phyloP scores from a whole-genome alignment of 2,113 vertebrate genomes.

The Pachypanchax playfairii region DNA sequence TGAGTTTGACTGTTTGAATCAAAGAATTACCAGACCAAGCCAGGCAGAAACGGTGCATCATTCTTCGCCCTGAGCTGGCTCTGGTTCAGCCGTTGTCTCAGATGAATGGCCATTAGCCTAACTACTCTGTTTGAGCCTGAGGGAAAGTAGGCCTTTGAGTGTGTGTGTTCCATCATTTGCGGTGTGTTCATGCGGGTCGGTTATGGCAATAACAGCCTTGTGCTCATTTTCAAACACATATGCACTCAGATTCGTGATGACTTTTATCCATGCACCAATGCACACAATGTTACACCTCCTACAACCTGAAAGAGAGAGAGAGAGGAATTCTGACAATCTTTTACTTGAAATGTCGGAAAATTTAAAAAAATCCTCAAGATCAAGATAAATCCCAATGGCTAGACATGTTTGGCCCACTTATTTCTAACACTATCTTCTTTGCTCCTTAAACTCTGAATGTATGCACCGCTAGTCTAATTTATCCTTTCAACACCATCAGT shows the following conservation, averaged over 20 bases:
- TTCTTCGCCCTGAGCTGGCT: slow-evolving; percentile 44
- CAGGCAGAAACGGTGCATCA: slow-evolving; percentile 47
- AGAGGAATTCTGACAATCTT: slow-evolving; percentile 49
- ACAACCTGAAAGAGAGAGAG: slow-evolving; percentile 35
- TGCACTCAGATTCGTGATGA: slow-evolving; percentile 2
- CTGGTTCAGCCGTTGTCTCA: slow-evolving; percentile 50
- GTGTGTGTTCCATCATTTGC: slow-evolving; percentile 16
- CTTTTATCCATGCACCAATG: slow-evolving; percentile 7
- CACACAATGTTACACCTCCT: not conserved
- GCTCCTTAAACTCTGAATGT: slow-evolving; percentile 32
- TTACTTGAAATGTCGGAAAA: slow-evolving; percentile 35
- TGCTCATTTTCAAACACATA: slow-evolving; percentile 32
- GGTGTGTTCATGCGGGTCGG: not conserved
- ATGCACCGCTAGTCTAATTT: slow-evolving; percentile 52
- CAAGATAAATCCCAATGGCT: slow-evolving; percentile 72
- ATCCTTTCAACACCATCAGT: slow-evolving; percentile 53
- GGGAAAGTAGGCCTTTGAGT: slow-evolving; percentile 17
- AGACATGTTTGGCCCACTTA: no score
- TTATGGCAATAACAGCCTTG: slow-evolving; percentile 18
- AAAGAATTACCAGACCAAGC: slow-evolving; percentile 43
- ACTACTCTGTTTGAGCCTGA: slow-evolving; percentile 36
- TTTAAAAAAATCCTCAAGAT: slow-evolving; percentile 62
- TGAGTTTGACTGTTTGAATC: slow-evolving; percentile 60
- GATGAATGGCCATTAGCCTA: slow-evolving; percentile 59
- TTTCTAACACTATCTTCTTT: slow-evolving; percentile 60